Evolutionary conservation across 2,797 vertebrate genomes (phyloP).

Genomic region (Pseudocheirus occidentalis): DNA sequence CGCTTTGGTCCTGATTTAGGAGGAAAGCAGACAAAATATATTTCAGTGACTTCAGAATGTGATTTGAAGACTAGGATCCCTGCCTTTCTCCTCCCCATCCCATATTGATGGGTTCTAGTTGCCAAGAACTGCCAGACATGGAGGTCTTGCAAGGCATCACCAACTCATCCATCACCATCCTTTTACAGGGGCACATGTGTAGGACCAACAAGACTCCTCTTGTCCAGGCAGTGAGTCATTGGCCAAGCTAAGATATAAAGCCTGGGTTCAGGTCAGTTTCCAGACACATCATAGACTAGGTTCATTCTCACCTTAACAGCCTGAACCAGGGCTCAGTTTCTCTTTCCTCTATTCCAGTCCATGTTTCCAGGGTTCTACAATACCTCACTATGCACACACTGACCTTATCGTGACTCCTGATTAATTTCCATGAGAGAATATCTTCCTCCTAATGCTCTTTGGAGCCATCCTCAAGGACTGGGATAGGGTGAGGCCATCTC

Average conservation of each 20-base stretch:
- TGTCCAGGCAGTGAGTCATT: neutral
- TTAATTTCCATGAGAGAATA: too few species aligned
- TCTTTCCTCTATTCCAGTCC: too few species aligned
- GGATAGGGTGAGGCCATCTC: too few species aligned
- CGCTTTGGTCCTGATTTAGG: neutral
- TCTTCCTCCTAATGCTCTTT: too few species aligned
- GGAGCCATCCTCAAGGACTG: too few species aligned
- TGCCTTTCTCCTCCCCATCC: neutral
- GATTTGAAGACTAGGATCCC: neutral
- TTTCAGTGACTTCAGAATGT: neutral
- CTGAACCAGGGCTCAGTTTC: too few species aligned
- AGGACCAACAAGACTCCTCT: neutral
- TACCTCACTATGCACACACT: too few species aligned
- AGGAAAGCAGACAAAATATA: constrained; percentile 28
- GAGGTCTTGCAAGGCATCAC: neutral
- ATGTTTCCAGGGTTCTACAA: too few species aligned
- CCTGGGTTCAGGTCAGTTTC: neutral
- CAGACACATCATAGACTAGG: too few species aligned
- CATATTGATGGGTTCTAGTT: too few species aligned
- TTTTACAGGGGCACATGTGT: neutral
- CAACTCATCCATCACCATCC: neutral
- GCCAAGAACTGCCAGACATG: neutral
- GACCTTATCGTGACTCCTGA: too few species aligned
- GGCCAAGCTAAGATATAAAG: neutral
- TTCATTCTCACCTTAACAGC: too few species aligned